phyloP scores from a whole-genome alignment of 2,113 vertebrate species.

The Erpornis zantholeuca region DNA sequence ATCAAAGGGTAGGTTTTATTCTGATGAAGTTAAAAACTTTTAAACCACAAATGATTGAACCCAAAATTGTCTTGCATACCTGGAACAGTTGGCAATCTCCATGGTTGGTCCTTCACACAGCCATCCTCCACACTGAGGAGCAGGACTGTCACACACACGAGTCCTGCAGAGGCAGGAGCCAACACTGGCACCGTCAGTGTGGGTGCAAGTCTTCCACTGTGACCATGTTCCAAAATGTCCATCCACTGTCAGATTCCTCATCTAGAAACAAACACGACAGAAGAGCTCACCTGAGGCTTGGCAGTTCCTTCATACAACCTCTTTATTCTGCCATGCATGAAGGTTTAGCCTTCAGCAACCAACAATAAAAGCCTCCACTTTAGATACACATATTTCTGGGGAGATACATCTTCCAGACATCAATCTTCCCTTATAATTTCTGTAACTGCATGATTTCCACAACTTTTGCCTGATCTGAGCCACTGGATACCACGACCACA shows the following conservation, averaged over 20 bases:
- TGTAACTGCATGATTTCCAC: neutral
- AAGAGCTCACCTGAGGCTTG: neutral
- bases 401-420: neutral
- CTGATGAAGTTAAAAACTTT: neutral
- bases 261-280: slow-evolving; percentile 69
- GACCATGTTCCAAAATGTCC: slow-evolving; percentile 88
- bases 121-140: slow-evolving; percentile 89
- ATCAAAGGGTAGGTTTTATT: neutral
- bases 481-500: neutral
- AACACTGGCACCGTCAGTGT: slow-evolving; percentile 78
- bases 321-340: neutral
- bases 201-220: slow-evolving; percentile 84
- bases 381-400: no score
- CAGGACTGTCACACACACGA: slow-evolving; percentile 86
- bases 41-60: neutral
- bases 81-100: slow-evolving; percentile 95
- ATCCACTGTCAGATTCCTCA: slow-evolving; percentile 90
- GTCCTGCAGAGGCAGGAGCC: slow-evolving; percentile 90
- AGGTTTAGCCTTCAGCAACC: neutral
- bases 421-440: neutral
- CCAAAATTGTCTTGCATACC: slow-evolving; percentile 67
- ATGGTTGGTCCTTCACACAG: slow-evolving; percentile 87
- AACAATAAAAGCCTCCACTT: neutral
- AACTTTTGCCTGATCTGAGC: neutral
- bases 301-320: neutral